Percentiles rank a stretch among this genome's conserved stretches.
Conservation (phyloP, 2,113 vertebrate genomes). For the Geococcyx californianus region DNA sequence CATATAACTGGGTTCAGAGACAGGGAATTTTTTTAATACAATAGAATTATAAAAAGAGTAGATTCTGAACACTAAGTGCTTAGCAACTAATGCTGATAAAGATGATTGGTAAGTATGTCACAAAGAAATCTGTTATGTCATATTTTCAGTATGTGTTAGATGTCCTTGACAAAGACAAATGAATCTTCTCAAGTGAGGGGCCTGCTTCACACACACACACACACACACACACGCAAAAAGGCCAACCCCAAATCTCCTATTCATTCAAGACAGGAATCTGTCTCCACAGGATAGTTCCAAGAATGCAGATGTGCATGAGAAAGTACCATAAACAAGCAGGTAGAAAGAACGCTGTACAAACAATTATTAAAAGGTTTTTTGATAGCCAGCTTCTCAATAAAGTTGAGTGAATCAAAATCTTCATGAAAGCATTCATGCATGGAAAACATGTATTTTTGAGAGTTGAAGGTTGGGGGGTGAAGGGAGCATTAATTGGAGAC, state of each 20-base stretch:
- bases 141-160: neutral
- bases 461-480: neutral
- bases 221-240: neutral
- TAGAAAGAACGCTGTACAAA: conserved; percentile 31
- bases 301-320: conserved; percentile 14
- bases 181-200: neutral
- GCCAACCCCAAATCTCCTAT: neutral
- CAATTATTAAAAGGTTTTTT: conserved; percentile 29
- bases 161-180: neutral
- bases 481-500: neutral
- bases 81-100: conserved; percentile 29
- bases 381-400: conserved; percentile 11
- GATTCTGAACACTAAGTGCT: neutral
- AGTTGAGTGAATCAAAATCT: neutral
- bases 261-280: conserved; percentile 17
- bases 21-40: neutral
- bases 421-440: neutral
- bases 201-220: neutral
- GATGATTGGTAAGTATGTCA: neutral
- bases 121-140: neutral
- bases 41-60: neutral
- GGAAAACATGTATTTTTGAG: neutral
- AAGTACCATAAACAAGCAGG: conserved; percentile 7
- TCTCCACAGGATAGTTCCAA: conserved; percentile 34
- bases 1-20: neutral